Evolutionary conservation across 1,140 invertebrate species (phyloP).

Genomic region (Trichonephila clavipes): DNA sequence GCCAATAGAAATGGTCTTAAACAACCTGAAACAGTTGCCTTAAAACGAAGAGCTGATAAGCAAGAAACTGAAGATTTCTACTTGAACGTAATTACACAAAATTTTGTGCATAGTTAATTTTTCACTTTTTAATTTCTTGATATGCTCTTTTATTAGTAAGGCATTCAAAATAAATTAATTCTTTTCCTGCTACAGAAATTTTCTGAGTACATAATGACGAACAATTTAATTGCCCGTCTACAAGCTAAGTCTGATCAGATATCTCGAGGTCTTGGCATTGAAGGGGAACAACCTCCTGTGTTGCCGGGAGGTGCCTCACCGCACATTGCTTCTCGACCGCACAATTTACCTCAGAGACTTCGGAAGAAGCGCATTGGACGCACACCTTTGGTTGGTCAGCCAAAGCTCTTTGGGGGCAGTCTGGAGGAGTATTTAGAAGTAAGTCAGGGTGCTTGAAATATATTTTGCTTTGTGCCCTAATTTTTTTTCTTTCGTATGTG

Average conservation of each 20-base stretch:
- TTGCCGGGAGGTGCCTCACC: conserved; percentile 63
- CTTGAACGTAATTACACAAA: conserved; percentile 84
- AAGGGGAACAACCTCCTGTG: conserved; percentile 77
- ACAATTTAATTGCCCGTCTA: conserved; percentile 93
- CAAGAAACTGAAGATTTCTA: conserved; percentile 95
- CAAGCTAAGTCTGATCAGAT: conserved; percentile 93
- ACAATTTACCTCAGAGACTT: conserved; percentile 82
- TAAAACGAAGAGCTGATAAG: conserved; percentile 88
- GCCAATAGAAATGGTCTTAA: conserved; percentile 66
- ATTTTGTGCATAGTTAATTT: too few species aligned
- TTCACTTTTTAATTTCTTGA: neutral
- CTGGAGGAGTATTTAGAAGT: conserved; percentile 92
- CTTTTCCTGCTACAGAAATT: conserved; percentile 89
- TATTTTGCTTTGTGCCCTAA: neutral
- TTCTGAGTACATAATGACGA: conserved; percentile 92
- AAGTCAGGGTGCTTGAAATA: conserved; percentile 54
- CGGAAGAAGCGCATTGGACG: conserved; percentile 88
- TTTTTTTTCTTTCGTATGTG: too few species aligned
- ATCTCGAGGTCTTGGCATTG: conserved; percentile 85
- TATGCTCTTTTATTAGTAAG: neutral
- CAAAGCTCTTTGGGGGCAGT: conserved; percentile 95
- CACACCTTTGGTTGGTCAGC: conserved; percentile 87
- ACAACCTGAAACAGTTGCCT: conserved; percentile 83
- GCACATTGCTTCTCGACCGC: conserved; percentile 40
- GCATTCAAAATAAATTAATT: neutral